Conservation (phyloP, 1,140 invertebrate genomes). For the Sitophilus oryzae region DNA sequence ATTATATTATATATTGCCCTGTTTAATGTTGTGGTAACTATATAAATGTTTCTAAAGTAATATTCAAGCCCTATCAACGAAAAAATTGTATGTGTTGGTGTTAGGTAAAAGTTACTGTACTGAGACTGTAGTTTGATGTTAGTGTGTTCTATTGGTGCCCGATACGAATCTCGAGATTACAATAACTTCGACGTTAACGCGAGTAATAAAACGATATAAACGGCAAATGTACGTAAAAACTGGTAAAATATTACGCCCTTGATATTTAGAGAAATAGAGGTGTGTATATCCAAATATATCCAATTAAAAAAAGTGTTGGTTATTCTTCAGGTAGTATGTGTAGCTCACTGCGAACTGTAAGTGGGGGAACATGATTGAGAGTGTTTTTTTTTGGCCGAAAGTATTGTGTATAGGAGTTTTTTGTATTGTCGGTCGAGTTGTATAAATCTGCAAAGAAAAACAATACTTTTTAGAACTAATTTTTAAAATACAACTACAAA, state of each 20-base stretch:
- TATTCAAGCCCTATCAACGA: constrained; percentile 27
- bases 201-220: constrained; percentile 5
- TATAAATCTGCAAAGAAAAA: constrained; percentile 33
- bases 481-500: too few relatives aligned
- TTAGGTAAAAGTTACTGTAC: constrained; percentile 36
- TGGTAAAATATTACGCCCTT: constrained; percentile 22
- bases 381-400: constrained; percentile 23
- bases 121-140: constrained; percentile 35
- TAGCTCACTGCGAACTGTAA: constrained; percentile 35
- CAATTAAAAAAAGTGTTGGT: constrained; percentile 18
- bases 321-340: constrained; percentile 27
- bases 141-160: constrained; percentile 34
- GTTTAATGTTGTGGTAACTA: constrained; percentile 29
- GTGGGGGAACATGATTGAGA: constrained; percentile 29
- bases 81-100: constrained; percentile 14
- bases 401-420: constrained; percentile 21
- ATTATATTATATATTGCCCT: constrained; percentile 33
- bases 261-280: not conserved
- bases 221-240: constrained; percentile 2
- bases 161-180: constrained; percentile 35
- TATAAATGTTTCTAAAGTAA: too few relatives aligned
- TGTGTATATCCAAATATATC: constrained; percentile 3
- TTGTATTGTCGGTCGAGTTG: constrained; percentile 35
- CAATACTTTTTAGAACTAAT: too few relatives aligned
- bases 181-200: constrained; percentile 29